Percentiles rank a stretch among this genome's conserved stretches.
These are phyloP conservation scores for Agonopterix alstromeriana DNA, from an alignment of 2,888 invertebrate genomes.

Conservation along the genomic window DNA sequence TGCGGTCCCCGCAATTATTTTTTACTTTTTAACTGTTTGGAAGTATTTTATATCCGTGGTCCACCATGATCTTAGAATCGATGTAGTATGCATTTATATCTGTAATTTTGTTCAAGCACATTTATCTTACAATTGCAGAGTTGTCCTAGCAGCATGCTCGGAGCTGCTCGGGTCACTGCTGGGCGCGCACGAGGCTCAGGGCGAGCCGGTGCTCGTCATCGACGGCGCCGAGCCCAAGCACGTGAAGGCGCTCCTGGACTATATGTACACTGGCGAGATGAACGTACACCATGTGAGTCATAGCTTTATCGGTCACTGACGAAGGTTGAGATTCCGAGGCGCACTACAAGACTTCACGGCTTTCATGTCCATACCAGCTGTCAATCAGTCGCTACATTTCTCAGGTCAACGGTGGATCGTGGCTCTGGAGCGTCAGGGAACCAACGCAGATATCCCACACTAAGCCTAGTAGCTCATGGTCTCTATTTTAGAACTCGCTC, in stretches of 20 bases:
- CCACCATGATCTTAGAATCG: not conserved
- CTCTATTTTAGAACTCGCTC: too few species aligned
- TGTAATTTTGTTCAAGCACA: conserved; percentile 1
- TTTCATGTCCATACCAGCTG: too few species aligned
- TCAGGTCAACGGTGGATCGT: too few species aligned
- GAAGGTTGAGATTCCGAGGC: not conserved
- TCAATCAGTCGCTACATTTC: too few species aligned
- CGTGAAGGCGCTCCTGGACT: conserved; percentile 91
- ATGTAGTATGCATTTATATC: not conserved
- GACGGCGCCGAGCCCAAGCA: conserved; percentile 77
- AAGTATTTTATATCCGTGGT: not conserved
- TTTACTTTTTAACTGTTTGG: too few species aligned
- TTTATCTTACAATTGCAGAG: conserved; percentile 78
- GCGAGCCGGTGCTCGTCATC: conserved; percentile 84
- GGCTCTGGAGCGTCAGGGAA: too few species aligned
- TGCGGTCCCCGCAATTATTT: too few species aligned
- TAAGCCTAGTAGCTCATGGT: too few species aligned
- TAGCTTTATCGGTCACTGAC: not conserved
- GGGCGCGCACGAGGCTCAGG: conserved; percentile 87
- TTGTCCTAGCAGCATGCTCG: conserved; percentile 94
- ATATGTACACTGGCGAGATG: conserved; percentile 97
- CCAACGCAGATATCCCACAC: too few species aligned
- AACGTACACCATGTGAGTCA: conserved; percentile 93
- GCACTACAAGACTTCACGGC: too few species aligned
- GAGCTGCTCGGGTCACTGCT: conserved; percentile 93